Percentiles rank a stretch among this genome's conserved stretches.
Conservation (phyloP, 1,140 invertebrate genomes). For the Dendrolimus kikuchii region DNA sequence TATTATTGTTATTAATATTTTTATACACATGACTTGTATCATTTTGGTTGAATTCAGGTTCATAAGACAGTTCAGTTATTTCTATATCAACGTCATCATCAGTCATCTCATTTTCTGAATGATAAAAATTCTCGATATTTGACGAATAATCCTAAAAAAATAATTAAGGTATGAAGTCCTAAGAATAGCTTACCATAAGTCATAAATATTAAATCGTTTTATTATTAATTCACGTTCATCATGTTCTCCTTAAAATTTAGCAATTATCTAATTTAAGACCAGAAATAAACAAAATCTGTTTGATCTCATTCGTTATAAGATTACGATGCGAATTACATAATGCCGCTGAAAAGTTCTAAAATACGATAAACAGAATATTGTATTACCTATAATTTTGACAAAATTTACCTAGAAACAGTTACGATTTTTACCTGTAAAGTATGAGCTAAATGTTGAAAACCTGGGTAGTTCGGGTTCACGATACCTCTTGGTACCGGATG, state of each 20-base stretch:
- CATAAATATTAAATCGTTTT: background rate
- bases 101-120: slow-evolving; percentile 67
- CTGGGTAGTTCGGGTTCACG: slow-evolving; percentile 86
- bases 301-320: too few relatives aligned
- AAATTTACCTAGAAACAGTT: too few relatives aligned
- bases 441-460: slow-evolving; percentile 77
- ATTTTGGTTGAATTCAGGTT: slow-evolving; percentile 26
- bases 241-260: too few relatives aligned
- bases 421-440: slow-evolving; percentile 61
- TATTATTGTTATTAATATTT: slow-evolving; percentile 38
- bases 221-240: too few relatives aligned
- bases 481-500: slow-evolving; percentile 75
- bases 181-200: background rate
- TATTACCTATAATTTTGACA: too few relatives aligned
- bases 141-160: slow-evolving; percentile 54
- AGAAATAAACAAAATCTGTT: too few relatives aligned
- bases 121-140: slow-evolving; percentile 56
- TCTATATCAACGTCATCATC: slow-evolving; percentile 59
- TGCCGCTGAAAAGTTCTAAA: too few relatives aligned
- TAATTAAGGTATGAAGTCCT: slow-evolving; percentile 1
- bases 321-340: too few relatives aligned
- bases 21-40: slow-evolving; percentile 14
- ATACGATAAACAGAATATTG: too few relatives aligned
- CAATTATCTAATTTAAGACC: too few relatives aligned
- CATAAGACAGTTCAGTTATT: slow-evolving; percentile 31